A percentile compares a stretch with the other conserved stretches of the same genome.
Conservation (phyloP, 2,888 invertebrate genomes). For the Nysson spinosus region DNA sequence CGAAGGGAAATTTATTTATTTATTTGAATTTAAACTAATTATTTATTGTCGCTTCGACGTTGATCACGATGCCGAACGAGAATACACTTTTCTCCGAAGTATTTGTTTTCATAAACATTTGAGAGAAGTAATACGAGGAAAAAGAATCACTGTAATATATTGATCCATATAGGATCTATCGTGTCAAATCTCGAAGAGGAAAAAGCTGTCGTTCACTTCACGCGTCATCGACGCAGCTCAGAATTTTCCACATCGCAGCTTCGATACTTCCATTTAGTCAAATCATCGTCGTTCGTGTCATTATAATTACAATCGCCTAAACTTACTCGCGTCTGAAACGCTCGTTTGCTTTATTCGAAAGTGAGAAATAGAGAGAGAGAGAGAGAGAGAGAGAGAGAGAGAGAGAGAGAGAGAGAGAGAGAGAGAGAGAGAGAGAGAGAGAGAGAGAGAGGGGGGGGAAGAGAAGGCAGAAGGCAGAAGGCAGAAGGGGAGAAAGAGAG, state of each 20-base stretch:
- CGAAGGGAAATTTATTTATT: constrained; percentile 76
- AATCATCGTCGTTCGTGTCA: constrained; percentile 59
- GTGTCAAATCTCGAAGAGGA: constrained; percentile 56
- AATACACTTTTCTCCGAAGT: constrained; percentile 72
- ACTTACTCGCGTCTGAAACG: constrained; percentile 67
- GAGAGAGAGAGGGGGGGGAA: no score
- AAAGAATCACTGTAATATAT: constrained; percentile 63
- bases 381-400: no score
- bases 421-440: no score
- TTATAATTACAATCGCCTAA: constrained; percentile 44
- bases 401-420: no score
- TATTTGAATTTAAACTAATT: constrained; percentile 77
- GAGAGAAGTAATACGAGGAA: constrained; percentile 58
- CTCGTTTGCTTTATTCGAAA: constrained; percentile 44
- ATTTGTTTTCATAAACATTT: constrained; percentile 77
- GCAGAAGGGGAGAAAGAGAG: no score
- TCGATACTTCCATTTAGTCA: constrained; percentile 54
- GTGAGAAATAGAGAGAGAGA: no score
- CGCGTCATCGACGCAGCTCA: constrained; percentile 60
- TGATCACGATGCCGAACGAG: constrained; percentile 67
- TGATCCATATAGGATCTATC: constrained; percentile 59
- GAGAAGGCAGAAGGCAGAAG: no score
- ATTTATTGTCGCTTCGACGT: constrained; percentile 72
- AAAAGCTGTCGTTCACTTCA: constrained; percentile 63
- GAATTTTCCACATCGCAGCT: constrained; percentile 56